These are phyloP conservation scores for Drosophila affinis DNA, from an alignment of 2,888 invertebrate genomes.

Conservation along the genomic window DNA sequence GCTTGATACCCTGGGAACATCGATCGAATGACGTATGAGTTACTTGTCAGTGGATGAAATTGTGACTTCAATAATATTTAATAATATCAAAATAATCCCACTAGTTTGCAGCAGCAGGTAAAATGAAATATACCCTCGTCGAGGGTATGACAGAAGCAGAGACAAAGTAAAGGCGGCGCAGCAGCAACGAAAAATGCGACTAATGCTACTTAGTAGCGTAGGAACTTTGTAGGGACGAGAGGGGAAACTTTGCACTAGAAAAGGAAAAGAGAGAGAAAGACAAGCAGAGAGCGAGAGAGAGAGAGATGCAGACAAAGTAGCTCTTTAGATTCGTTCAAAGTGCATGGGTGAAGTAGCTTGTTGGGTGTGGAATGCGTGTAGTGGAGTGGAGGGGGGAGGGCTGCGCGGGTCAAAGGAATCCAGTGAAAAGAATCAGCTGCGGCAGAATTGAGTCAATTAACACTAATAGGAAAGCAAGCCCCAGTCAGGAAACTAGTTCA, in stretches of 20 bases:
- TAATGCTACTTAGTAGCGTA: slow-evolving; percentile 63
- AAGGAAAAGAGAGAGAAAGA: background rate
- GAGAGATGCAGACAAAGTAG: no score
- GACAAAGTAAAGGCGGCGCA: slow-evolving; percentile 2
- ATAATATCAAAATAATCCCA: no score
- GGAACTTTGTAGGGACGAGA: slow-evolving; percentile 34
- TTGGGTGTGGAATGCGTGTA: no score
- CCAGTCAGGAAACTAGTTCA: slow-evolving; percentile 10
- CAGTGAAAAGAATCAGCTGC: slow-evolving; percentile 35
- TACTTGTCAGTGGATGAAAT: background rate
- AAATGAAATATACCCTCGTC: background rate
- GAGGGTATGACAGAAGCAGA: slow-evolving; percentile 11
- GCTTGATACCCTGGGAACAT: background rate
- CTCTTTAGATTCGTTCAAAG: slow-evolving; percentile 31
- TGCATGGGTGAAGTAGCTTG: slow-evolving; percentile 14
- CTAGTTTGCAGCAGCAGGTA: background rate
- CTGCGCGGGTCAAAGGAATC: slow-evolving; percentile 2
- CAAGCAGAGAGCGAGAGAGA: no score
- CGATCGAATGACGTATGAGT: background rate
- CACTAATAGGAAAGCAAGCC: slow-evolving; percentile 16
- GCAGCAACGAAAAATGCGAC: slow-evolving; percentile 54
- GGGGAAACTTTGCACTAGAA: slow-evolving; percentile 31
- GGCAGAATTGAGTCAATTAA: slow-evolving; percentile 38
- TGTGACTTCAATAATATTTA: no score
- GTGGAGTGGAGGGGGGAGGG: background rate